A percentile compares a stretch with the other conserved stretches of the same genome.
phyloP scores from a whole-genome alignment of 2,888 invertebrate species.

The Spisula subtruncata region DNA sequence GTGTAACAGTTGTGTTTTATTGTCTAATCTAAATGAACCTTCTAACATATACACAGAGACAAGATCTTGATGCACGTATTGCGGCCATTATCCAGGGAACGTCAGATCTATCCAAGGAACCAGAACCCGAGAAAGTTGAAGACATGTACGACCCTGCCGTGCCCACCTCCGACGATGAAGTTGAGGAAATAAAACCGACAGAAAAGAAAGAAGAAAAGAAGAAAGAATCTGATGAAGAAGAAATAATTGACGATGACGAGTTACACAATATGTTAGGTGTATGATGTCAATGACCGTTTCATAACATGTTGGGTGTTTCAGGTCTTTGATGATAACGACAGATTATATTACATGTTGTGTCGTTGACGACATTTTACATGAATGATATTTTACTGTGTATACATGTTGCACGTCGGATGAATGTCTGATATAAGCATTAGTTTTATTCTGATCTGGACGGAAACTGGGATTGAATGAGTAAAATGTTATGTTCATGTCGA shows the following conservation, averaged over 20 bases:
- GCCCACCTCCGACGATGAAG: constrained; percentile 63
- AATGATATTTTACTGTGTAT: no score
- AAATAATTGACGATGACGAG: constrained; percentile 84
- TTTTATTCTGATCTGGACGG: no score
- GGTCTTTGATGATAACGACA: no score
- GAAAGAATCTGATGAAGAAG: constrained; percentile 59
- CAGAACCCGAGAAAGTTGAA: constrained; percentile 32
- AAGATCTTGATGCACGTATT: constrained; percentile 86
- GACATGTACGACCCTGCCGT: constrained; percentile 68
- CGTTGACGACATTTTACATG: no score
- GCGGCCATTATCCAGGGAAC: constrained; percentile 84
- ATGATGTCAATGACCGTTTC: constrained; percentile 52
- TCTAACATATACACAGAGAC: constrained; percentile 76
- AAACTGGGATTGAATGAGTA: no score
- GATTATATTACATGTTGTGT: no score
- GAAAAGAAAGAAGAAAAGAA: constrained; percentile 29
- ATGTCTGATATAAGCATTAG: no score
- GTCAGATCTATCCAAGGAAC: constrained; percentile 55
- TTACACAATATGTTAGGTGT: constrained; percentile 84
- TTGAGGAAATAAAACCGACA: constrained; percentile 37
- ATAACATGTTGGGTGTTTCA: no score
- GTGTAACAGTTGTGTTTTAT: no score
- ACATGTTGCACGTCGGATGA: no score
- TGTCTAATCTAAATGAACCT: no score
- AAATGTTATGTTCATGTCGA: no score